Evolutionary conservation across 2,888 invertebrate genomes (phyloP).

Genomic region (Buathra laborator): DNA sequence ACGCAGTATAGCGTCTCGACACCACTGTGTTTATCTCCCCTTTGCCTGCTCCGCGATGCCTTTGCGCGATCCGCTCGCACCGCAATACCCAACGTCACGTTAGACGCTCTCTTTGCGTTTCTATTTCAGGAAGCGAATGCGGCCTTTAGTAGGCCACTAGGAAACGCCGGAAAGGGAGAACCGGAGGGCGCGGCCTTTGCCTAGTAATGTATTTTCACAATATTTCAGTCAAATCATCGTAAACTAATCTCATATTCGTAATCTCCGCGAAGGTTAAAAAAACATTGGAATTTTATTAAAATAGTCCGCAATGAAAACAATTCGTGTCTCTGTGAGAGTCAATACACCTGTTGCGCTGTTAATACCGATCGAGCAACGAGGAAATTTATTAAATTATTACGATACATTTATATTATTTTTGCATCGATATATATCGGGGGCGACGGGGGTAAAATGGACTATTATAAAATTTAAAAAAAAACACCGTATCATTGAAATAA

Average conservation of each 20-base stretch:
- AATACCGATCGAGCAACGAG: too few species aligned
- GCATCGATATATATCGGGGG: too few species aligned
- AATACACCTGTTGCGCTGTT: too few species aligned
- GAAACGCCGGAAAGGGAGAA: constrained; percentile 68
- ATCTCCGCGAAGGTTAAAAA: constrained; percentile 3
- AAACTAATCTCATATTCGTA: constrained; percentile 35
- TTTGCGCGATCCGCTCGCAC: constrained; percentile 31
- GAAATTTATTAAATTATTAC: too few species aligned
- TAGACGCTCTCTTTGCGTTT: constrained; percentile 64
- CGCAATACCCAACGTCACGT: constrained; percentile 27
- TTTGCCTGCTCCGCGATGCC: neutral
- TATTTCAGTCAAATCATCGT: neutral
- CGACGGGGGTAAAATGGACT: too few species aligned
- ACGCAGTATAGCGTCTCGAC: constrained; percentile 3
- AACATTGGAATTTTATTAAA: neutral
- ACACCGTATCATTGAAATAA: too few species aligned
- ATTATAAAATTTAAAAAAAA: too few species aligned
- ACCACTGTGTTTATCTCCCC: constrained; percentile 56
- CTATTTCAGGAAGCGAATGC: constrained; percentile 73
- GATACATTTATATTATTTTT: too few species aligned
- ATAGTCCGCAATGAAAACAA: neutral
- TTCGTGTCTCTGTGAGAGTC: neutral
- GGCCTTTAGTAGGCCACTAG: constrained; percentile 76
- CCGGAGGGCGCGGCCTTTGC: constrained; percentile 71
- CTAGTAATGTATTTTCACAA: constrained; percentile 21